Percentiles rank a stretch among this genome's conserved stretches.
phyloP scores from a whole-genome alignment of 2,888 invertebrate species.

The Melanchra persicariae region DNA sequence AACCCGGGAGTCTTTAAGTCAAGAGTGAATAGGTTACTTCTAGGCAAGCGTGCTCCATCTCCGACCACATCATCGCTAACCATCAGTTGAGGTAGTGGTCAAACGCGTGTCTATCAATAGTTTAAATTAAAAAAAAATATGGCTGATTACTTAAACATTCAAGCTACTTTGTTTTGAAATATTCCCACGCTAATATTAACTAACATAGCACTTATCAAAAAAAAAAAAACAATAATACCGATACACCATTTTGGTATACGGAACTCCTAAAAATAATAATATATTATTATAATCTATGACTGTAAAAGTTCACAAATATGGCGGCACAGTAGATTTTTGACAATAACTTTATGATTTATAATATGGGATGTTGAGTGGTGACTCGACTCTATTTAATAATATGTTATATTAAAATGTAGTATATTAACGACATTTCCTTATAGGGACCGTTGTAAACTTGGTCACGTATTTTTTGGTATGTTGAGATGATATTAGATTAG shows the following conservation, averaged over 20 bases:
- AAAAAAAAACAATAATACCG: neutral
- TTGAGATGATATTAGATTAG: neutral
- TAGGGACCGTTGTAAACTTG: neutral
- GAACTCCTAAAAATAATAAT: constrained; percentile 32
- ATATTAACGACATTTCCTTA: constrained; percentile 10
- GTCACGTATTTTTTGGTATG: neutral
- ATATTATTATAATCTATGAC: constrained; percentile 29
- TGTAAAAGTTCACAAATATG: constrained; percentile 39
- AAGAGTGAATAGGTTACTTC: too few relatives aligned
- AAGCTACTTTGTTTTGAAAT: neutral
- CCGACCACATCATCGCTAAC: too few relatives aligned
- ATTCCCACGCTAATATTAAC: neutral
- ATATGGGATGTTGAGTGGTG: constrained; percentile 31
- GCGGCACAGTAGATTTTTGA: constrained; percentile 1
- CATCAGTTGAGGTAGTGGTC: too few relatives aligned
- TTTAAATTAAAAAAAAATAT: too few relatives aligned
- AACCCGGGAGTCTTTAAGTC: too few relatives aligned
- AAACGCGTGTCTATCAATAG: too few relatives aligned
- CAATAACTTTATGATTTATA: constrained; percentile 49
- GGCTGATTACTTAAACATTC: too few relatives aligned
- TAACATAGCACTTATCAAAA: neutral
- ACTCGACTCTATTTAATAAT: neutral
- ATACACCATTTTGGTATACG: constrained; percentile 33
- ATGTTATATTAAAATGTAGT: constrained; percentile 23
- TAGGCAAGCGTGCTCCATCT: too few relatives aligned